Conservation (phyloP, 2,113 vertebrate species). For the Xerus inauris region DNA sequence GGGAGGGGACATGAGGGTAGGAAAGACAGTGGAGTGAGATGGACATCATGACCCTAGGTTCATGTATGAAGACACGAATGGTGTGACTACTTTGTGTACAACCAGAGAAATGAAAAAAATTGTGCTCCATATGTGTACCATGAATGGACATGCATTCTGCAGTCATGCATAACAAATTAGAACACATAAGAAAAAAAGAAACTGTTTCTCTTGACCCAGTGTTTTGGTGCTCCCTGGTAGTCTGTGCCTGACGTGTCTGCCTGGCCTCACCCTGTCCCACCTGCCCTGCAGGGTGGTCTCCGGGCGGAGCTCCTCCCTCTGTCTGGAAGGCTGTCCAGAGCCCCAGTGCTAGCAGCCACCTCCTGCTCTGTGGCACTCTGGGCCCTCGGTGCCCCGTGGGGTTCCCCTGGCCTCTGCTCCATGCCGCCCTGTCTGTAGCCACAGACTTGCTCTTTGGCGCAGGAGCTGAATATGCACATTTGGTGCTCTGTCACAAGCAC, state of each 20-base stretch:
- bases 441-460: neutral
- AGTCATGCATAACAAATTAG: too few species aligned
- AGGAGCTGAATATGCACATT: neutral
- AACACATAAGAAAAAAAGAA: too few species aligned
- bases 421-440: too few species aligned
- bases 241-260: neutral
- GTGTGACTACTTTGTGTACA: too few species aligned
- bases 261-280: neutral
- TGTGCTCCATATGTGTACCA: too few species aligned
- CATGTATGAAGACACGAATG: too few species aligned
- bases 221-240: neutral
- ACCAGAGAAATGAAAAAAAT: too few species aligned
- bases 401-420: neutral
- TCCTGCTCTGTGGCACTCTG: neutral
- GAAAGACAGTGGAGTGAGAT: too few species aligned
- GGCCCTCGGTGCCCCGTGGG: rapidly evolving
- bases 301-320: neutral
- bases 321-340: neutral
- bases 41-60: too few species aligned
- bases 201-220: neutral
- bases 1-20: too few species aligned
- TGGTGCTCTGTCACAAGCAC: neutral
- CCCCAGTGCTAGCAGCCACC: neutral
- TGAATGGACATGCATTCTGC: too few species aligned
- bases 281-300: neutral